Base-by-base conservation (phyloP, 2,797 vertebrate genomes). In the Acrossocheilus wenchowensis region DNA sequence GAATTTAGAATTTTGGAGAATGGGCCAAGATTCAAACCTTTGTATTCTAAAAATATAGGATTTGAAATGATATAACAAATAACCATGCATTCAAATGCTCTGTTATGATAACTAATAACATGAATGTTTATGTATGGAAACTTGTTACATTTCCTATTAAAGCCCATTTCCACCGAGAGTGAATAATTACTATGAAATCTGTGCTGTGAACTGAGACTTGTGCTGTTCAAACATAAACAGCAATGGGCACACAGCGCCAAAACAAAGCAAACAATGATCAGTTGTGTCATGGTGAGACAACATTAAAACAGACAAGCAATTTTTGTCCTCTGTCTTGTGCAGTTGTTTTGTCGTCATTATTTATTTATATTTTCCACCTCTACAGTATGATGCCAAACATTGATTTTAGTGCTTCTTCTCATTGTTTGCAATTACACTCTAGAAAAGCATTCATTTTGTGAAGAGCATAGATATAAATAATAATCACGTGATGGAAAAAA, bases 371-470 rank as follows among this genome's bases (percentile, higher is more conserved):
- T 45, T 78, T 54, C 48, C 36, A 1, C 19, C 34, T 54, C 21
- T 14, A 54, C 45, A 82, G 8, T 62, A 75, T 41, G 34, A 52
- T 52, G 19, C 48, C 11, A 60, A 62, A 87, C 21, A 54, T 57
- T 82, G n/a, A 74, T 30, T 17, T 73, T 2, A 77, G 52, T 57
- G 48, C 1, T 45, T 43, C 43, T 66, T 72, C 26, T 78, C n/a
- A 54, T 77, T 81, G 60, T 84, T 86, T 57, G 36, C 23, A 75
- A 5, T 79, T 89, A 87, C 88, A 83, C 78, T 87, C 84, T 69
- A 87, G 69, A 92, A 90, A 90, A 81, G 77, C 84, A 90, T 85
- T 92, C 4, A 87, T 78, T 74, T 83, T 80, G 66, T 80, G 45
- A 62, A 48, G 81, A 80, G 39, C 19, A 87, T 73, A 71, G 48